Base-by-base conservation (phyloP, 1,140 invertebrate species). In the Drosophila bipectinata region DNA sequence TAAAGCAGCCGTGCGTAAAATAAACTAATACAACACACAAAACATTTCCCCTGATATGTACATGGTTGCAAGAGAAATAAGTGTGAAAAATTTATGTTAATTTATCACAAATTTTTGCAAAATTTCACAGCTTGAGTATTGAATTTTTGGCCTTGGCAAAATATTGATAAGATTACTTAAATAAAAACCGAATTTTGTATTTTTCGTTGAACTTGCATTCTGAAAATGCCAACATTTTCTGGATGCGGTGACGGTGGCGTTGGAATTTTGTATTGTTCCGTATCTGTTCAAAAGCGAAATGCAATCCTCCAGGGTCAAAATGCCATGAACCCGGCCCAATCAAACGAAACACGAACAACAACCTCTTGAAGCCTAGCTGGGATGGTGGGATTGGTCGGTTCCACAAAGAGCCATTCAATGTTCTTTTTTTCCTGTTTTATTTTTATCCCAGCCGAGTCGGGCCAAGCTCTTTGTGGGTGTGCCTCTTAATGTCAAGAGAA, bases 391-490 rank as follows among this genome's bases (percentile, higher is more conserved):
- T n/a, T 8, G 9, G 21, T 3, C 14, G 26, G 26, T 6, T 45
- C 63, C 62, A 68, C 10, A 69, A 69, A 68, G 62, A 69, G 66
- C 56, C 66, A 57, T 69, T 69, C 63, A 69, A 69, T 69, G 63
- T 32, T 69, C 41, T 57, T 49, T 41, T 39, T 69, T 68, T 48
- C 52, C 39, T 44, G 24, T 68, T 68, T 69, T 49, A 48, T 51
- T 56, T 57, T 49, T 69, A 69, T 68, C 48, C 32, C 21, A 21
- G 41, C 44, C 44, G 1, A 47, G n/a, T 4, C 64, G 3, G 9
- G 9, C 8, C 9, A 34, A 56, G n/a, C 44, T 37, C 24, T 41
- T 10, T 47, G 41, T 32, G 4, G 51, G 49, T 28, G 8, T 24
- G 44, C 8, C 18, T 3, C 18, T 47, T 18, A 24, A 47, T 47